Evolutionary conservation across 64 coral and sea anemone species (phyloP).

Genomic region (Trachythela sp.): DNA sequence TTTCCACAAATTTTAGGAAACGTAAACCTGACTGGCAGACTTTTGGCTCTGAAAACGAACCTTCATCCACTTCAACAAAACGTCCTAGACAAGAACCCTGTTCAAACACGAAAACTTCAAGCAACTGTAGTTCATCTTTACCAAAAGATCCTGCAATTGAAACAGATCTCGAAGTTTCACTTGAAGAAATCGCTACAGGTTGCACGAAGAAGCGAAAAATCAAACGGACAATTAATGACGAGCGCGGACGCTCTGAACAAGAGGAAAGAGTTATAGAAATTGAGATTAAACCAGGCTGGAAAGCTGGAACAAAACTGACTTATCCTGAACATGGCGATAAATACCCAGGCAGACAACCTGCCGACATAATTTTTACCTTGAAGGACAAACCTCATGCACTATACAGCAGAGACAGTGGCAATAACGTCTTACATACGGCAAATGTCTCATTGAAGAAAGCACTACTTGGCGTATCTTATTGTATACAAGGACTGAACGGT

Average conservation of each 20-base stretch:
- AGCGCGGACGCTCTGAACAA: not conserved
- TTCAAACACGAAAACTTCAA: not conserved
- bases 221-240: slow-evolving; percentile 45
- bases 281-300: slow-evolving; percentile 84
- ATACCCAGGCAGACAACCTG: slow-evolving; percentile 62
- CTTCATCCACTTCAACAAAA: not conserved
- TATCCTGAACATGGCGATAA: slow-evolving; percentile 66
- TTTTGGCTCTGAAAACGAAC: not conserved
- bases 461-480: slow-evolving; percentile 59
- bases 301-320: slow-evolving; percentile 85
- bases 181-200: slow-evolving; percentile 77
- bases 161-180: slow-evolving; percentile 43
- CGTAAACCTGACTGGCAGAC: not conserved
- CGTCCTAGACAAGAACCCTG: not conserved
- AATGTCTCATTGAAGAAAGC: slow-evolving; percentile 82
- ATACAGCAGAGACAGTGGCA: slow-evolving; percentile 89
- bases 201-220: slow-evolving; percentile 66
- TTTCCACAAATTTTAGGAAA: not conserved
- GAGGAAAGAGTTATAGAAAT: slow-evolving; percentile 81
- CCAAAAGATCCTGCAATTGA: slow-evolving; percentile 69
- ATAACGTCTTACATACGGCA: slow-evolving; percentile 78
- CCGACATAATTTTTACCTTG: slow-evolving; percentile 78
- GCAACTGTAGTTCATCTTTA: not conserved
- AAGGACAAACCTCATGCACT: slow-evolving; percentile 73
- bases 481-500: slow-evolving; percentile 79